These are phyloP conservation scores for Amazona vittata DNA, from an alignment of 2,113 vertebrate species.

Conservation along the genomic window DNA sequence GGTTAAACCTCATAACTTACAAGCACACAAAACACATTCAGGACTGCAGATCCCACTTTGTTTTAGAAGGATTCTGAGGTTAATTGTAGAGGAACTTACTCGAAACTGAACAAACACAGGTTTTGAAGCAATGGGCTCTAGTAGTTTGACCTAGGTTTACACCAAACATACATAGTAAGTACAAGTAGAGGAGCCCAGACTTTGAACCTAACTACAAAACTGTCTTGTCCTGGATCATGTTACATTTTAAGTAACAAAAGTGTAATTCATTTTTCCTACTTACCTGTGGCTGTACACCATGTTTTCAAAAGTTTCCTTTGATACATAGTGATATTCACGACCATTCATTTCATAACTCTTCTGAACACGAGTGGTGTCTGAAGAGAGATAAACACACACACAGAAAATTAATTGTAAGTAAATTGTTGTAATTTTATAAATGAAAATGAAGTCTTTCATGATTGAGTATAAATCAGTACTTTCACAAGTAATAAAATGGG, in stretches of 20 bases:
- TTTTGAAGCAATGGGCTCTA: neutral
- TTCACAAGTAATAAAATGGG: neutral
- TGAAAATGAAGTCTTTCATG: neutral
- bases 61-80: neutral
- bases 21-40: neutral
- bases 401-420: neutral
- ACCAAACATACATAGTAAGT: neutral
- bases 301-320: conserved; percentile 88
- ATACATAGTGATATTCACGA: conserved; percentile 93
- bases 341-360: conserved; percentile 90
- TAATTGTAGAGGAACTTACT: neutral
- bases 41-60: neutral
- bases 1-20: neutral
- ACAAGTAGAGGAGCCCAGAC: neutral
- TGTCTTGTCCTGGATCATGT: neutral
- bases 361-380: conserved; percentile 90
- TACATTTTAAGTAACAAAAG: neutral
- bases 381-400: neutral
- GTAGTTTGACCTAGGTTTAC: neutral
- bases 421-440: neutral
- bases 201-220: neutral
- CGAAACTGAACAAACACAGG: neutral
- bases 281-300: conserved; percentile 91
- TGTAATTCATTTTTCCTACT: neutral
- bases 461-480: neutral